These are phyloP conservation scores for Drosophila atripex DNA, from an alignment of 2,888 invertebrate species.

Conservation along the genomic window DNA sequence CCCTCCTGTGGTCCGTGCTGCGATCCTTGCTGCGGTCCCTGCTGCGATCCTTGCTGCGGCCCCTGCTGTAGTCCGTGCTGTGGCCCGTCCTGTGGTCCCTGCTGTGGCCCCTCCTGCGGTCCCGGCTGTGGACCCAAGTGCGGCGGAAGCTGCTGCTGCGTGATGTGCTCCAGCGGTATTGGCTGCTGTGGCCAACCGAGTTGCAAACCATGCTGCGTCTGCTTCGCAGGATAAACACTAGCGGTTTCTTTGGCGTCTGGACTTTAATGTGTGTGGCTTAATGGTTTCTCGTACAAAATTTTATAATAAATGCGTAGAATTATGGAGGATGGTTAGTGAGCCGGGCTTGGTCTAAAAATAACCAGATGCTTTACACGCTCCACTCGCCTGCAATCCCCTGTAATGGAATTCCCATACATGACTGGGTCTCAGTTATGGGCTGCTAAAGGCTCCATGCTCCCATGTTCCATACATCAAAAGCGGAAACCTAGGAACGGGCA, in stretches of 20 bases:
- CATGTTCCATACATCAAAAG: conserved; percentile 28
- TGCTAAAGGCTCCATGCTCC: background rate
- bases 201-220: background rate
- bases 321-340: conserved; percentile 11
- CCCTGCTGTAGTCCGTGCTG: conserved; percentile 3
- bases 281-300: conserved; percentile 22
- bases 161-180: conserved; percentile 23
- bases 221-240: conserved; percentile 1
- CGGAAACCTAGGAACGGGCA: background rate
- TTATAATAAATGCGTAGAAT: conserved; percentile 17
- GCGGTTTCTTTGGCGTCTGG: conserved; percentile 1
- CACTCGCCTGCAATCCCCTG: conserved; percentile 59
- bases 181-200: conserved; percentile 23
- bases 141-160: background rate
- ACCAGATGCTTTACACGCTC: conserved; percentile 54
- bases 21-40: background rate
- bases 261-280: conserved; percentile 36
- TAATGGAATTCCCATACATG: conserved; percentile 72
- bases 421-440: conserved; percentile 55
- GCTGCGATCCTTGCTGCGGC: conserved; percentile 9
- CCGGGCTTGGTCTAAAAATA: conserved; percentile 38
- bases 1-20: background rate
- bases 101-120: background rate
- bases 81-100: background rate
- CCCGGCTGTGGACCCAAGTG: background rate